phyloP scores from a whole-genome alignment of 2,797 vertebrate species.

The Hipposideros larvatus region DNA sequence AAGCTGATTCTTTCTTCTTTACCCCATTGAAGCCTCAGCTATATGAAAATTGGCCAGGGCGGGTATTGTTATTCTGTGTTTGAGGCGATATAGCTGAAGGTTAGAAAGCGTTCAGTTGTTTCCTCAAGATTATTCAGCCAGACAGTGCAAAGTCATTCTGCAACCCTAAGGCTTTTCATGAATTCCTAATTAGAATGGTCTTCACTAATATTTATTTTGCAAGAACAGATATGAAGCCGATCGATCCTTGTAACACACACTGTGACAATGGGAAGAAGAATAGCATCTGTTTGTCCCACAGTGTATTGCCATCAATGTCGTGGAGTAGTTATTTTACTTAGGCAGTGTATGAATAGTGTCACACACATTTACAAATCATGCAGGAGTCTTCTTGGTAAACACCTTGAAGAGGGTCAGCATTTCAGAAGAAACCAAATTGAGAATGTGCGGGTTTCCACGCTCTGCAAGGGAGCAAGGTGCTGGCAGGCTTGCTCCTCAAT shows the following conservation, averaged over 20 bases:
- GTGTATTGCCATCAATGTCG: neutral
- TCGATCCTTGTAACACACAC: neutral
- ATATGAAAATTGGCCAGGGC: neutral
- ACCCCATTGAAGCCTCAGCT: neutral
- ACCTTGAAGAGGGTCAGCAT: neutral
- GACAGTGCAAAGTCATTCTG: neutral
- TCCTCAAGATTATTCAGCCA: neutral
- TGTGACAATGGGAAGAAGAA: neutral
- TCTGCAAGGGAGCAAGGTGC: neutral
- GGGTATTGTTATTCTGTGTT: neutral
- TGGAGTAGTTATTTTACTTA: neutral
- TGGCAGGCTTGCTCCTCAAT: neutral
- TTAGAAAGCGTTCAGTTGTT: neutral
- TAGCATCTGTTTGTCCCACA: neutral
- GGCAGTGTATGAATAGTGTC: neutral
- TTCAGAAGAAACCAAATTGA: neutral
- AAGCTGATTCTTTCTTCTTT: neutral
- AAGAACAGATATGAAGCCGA: neutral
- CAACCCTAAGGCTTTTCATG: neutral
- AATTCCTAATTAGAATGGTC: neutral
- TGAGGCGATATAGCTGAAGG: neutral
- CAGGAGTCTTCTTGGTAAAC: neutral
- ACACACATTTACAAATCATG: neutral
- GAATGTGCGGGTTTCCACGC: neutral
- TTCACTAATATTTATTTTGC: neutral